Conservation (phyloP, 2,797 vertebrate genomes). For the Nyctibius grandis region DNA sequence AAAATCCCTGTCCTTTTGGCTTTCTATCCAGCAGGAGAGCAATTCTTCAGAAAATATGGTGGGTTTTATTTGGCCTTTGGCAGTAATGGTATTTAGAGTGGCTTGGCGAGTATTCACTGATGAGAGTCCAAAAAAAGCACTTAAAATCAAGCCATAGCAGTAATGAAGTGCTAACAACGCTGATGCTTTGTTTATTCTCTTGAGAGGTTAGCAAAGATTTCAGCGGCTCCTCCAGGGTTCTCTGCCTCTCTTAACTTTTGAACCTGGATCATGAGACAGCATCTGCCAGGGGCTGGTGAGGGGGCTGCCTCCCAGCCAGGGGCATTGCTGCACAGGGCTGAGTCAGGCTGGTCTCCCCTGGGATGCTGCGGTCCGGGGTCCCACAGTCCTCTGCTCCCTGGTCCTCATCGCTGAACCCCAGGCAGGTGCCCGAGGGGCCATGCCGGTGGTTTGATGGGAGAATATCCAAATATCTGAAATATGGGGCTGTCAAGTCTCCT, state of each 20-base stretch:
- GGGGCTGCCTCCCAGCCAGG: background rate
- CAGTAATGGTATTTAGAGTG: background rate
- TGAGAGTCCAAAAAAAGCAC: slow-evolving; percentile 8
- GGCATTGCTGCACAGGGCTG: rapidly evolving
- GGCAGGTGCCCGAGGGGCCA: background rate
- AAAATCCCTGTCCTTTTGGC: background rate
- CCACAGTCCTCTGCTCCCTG: rapidly evolving
- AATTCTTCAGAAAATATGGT: background rate
- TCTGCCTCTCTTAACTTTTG: background rate
- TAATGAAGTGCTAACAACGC: background rate
- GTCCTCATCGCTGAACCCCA: background rate
- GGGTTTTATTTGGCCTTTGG: background rate
- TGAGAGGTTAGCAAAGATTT: background rate
- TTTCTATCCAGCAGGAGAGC: background rate
- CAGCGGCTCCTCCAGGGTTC: background rate
- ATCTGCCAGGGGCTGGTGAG: background rate
- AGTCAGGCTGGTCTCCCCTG: background rate
- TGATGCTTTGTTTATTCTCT: background rate
- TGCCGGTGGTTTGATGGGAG: rapidly evolving
- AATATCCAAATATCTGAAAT: background rate
- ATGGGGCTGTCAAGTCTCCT: background rate
- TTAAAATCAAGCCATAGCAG: background rate
- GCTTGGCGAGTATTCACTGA: background rate
- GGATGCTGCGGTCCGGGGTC: background rate
- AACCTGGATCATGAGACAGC: background rate